Percentiles rank a stretch among this genome's conserved stretches.
These are phyloP conservation scores for Esox lucius DNA, from an alignment of 2,797 vertebrate genomes.

Conservation along the genomic window DNA sequence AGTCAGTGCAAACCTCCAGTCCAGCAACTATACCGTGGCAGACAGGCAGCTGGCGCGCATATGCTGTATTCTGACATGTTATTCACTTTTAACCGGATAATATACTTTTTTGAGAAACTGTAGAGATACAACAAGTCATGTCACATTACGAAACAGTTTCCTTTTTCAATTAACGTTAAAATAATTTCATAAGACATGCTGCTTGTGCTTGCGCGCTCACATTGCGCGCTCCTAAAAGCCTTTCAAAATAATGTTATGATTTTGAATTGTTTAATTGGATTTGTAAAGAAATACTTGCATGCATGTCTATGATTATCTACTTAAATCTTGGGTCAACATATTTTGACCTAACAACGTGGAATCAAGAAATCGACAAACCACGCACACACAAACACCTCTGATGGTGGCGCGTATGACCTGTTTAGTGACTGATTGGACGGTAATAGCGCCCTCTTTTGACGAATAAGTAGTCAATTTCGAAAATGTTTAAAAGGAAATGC, in stretches of 20 bases:
- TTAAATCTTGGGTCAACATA: neutral
- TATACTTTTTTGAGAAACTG: neutral
- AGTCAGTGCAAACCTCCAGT: constrained; percentile 11
- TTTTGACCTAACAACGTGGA: neutral
- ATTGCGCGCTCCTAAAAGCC: neutral
- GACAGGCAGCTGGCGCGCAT: neutral
- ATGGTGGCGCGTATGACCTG: constrained; percentile 20
- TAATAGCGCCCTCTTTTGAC: constrained; percentile 65
- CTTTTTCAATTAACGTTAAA: neutral
- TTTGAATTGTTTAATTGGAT: neutral
- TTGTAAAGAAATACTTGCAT: neutral
- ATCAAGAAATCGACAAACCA: neutral
- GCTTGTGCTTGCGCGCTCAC: neutral
- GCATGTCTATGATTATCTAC: neutral
- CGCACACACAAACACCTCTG: constrained; percentile 9
- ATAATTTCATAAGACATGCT: neutral
- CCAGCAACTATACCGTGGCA: neutral
- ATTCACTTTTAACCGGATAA: neutral
- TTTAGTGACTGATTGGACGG: constrained; percentile 18
- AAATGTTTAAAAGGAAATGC: neutral
- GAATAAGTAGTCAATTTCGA: neutral
- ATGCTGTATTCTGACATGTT: neutral
- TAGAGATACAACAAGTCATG: neutral
- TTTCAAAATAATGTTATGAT: neutral
- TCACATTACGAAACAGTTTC: neutral